Evolutionary conservation across 1,140 invertebrate genomes (phyloP), one percentile per base, ranked within the genome.

Genomic region (Atta texana): DNA sequence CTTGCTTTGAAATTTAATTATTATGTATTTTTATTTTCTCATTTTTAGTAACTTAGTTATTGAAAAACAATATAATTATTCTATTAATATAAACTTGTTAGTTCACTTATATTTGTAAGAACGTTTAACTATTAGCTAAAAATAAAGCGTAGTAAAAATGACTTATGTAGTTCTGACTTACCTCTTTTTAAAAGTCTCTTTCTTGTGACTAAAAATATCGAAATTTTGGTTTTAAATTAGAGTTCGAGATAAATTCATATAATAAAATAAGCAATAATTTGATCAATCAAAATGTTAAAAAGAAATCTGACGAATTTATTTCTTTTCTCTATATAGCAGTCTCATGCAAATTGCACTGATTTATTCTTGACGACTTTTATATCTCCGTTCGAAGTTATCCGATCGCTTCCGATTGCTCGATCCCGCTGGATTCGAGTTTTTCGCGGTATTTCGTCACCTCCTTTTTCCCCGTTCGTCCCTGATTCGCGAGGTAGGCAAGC

Each of bases 331-430:
- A 57, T 3, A 39, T 14, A 14, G 34, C 14, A 31, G 34, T 53
- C 12, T 2, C 28, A 57, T 16, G 28, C 39, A 66, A 71, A 55
- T 51, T 4, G 14, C 8, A 21, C 1, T 21, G 57, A 49, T 51
- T 72, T 61, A 66, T 31, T 74, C 49, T 18, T 31, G 14, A 75
- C 72, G 78, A 74, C 51, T 87, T 31, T 18, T 66, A 34, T 49
- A 82, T 82, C 51, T 59, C 53, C 8, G 53, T 18, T 74, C 31
- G 53, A 84, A 84, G 69, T 75, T 84, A 74, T 59, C 39, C 28
- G 80, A 82, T 82, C 78, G 78, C 34, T 82, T 82, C 68, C 69
- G 69, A 84, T 84, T 61, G 69, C 80, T 84, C 55, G 55, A 18
- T 74, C 80, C 51, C 10, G 12, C 24, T 63, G 49, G 66, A 59